Evolutionary conservation across 2,113 vertebrate genomes (phyloP), one percentile per base, ranked within the genome.

Genomic region (Chionodraco myersi): DNA sequence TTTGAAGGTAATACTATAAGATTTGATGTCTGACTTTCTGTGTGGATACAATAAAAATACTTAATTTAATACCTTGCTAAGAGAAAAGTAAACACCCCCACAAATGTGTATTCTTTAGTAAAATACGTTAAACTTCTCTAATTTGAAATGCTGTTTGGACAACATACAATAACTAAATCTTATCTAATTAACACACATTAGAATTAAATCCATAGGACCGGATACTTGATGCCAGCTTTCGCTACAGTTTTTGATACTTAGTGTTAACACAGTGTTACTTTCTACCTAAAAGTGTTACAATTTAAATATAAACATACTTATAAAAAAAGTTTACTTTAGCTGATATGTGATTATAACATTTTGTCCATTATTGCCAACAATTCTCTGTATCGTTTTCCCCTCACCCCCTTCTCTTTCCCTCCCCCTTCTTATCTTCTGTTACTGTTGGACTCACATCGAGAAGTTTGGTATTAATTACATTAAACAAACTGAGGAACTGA

Each of bases 401-500:
- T 68, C 67, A 13, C 30, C n/a, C 45, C 30, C 47, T 3, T 34
- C 66, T 45, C 36, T 60, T 2, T 3, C 45, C 0, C 54, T 48
- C 61, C 52, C 3, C 51, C 3, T 26, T 58, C 3, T 47, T n/a
- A 2, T 64, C 9, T 49, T 73, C 45, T 80, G 30, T 79, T 79
- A 41, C 70, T 11, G 52, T 41, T 82, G 80, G 74, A 78, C 74
- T 63, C 56, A 71, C 58, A 79, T 53, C 48, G 63, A 49, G 58
- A 7, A 69, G 26, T 23, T 65, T 6, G 3, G 12, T 57, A 77
- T 79, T 86, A 88, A 84, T 79, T 82, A 52, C 52, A 47, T 85
- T 72, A 83, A 90, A 86, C 71, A 86, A 79, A 85, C 58, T 56
- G 18, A 64, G 70, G 48, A 73, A 62, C 45, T n/a, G 47, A 14